Percentiles rank a stretch among this genome's conserved stretches.
Evolutionary conservation across 1,140 invertebrate species (phyloP).

Genomic region (Apis laboriosa): DNA sequence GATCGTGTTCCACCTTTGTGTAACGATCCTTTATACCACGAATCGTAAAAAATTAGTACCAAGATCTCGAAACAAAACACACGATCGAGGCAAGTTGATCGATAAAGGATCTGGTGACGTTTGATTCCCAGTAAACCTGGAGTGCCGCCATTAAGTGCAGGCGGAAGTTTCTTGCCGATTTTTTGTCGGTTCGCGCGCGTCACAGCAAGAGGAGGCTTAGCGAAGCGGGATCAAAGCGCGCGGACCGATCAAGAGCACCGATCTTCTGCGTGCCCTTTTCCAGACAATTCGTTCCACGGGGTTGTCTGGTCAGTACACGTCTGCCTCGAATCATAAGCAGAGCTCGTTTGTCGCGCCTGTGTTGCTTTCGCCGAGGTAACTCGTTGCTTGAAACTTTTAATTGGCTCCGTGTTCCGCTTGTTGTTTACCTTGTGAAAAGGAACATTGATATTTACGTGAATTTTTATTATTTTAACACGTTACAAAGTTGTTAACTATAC

Average conservation of each 20-base stretch:
- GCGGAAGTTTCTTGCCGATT: slow-evolving; percentile 71
- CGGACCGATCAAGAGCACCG: slow-evolving; percentile 56
- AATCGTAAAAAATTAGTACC: background rate
- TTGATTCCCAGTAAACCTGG: slow-evolving; percentile 66
- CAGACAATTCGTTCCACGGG: slow-evolving; percentile 69
- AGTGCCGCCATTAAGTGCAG: slow-evolving; percentile 68
- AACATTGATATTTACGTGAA: background rate
- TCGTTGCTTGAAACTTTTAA: background rate
- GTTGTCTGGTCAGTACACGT: slow-evolving; percentile 53
- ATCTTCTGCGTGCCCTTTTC: slow-evolving; percentile 72
- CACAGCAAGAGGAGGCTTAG: slow-evolving; percentile 42
- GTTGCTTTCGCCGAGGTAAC: background rate
- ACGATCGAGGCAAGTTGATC: background rate
- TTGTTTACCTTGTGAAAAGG: background rate
- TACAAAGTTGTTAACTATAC: too few species aligned
- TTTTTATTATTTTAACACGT: background rate
- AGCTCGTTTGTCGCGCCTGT: slow-evolving; percentile 48
- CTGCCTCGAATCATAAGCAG: slow-evolving; percentile 74
- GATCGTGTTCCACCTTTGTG: background rate
- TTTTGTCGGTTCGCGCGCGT: slow-evolving; percentile 64
- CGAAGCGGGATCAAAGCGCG: slow-evolving; percentile 72
- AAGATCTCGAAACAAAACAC: background rate
- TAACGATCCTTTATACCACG: too few species aligned
- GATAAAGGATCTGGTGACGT: slow-evolving; percentile 1
- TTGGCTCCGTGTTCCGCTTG: slow-evolving; percentile 4